Evolutionary conservation across 2,797 vertebrate species (phyloP), one percentile per base, ranked within the genome.

Genomic region (Oreonectes daqikongensis): DNA sequence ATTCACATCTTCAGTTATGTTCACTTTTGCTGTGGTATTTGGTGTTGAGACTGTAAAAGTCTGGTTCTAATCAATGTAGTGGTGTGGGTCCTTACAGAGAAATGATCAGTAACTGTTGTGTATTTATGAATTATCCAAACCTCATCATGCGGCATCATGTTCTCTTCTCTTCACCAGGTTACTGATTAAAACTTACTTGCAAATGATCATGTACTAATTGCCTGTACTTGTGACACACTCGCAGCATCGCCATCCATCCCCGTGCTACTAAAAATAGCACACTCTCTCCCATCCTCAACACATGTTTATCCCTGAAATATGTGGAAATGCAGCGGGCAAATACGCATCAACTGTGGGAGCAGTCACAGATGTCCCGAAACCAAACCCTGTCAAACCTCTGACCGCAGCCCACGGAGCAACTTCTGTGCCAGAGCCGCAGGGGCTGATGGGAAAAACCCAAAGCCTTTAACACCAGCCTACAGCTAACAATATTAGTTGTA

Each of bases 191-290:
- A 86, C 38, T 48, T 82, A 77, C 50, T 53, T 81, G 85, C 86
- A 91, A 93, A 94, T 94, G 91, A 92, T 88, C 82, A 84, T 83
- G 85, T 81, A 69, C 80, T 90, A 91, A 93, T 89, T 86, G 83
- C 81, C 83, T 89, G 84, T 82, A 90, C 87, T 67, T 76, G 84
- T 79, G 86, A 90, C 84, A 85, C 78, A 84, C 82, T 85, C 78
- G 85, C 79, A 83, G 78, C 86, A 82, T 86, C 76, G 40, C 82
- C 88, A 85, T 86, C 87, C 85, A 72, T 63, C 85, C 40, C 77
- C 35, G 1, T 63, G 82, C n/a, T n/a, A 67, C 76, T 80, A 87
- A 86, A 88, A 85, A 88, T 83, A 86, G 40, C 80, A 82, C 82
- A 59, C 84, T 86, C 82, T 87, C 88, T 86, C 87, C 83, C 84